Base-by-base conservation (phyloP, 2,113 vertebrate species). In the Romanogobio albipinnatus region DNA sequence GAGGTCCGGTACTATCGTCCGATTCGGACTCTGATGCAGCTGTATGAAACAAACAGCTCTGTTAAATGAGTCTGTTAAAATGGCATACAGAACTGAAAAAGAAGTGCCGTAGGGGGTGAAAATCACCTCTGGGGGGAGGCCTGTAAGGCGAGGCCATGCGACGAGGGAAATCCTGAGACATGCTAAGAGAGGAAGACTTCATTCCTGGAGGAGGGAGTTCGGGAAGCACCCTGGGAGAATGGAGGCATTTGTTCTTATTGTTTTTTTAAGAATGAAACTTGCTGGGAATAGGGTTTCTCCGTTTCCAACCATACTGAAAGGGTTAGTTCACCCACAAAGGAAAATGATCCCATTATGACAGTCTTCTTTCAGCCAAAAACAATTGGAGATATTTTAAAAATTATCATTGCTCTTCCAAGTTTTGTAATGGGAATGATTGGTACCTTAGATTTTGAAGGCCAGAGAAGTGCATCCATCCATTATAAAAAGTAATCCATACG, bases 11-110 rank as follows among this genome's bases (percentile, higher is more conserved):
- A 85, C 90, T 91, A 84, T 85, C 81, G 14, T 95, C 94, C 0
- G 94, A 94, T 53, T 93, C 94, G 0, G 95, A 94, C n/a, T 92
- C 93, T 4, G 94, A 95, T 2, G 81, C 86, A 83, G 92, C 94
- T 95, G 89, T 73, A 11, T 53, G 88, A 70, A 61, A 80, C 8
- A 82, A 14, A 62, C 22, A 17, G 73, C 64, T 45, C 29, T 71
- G 39, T 39, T 64, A 73, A 73, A 58, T 62, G 39, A 51, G 70
- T 61, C 29, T 66, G 49, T 22, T 26, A 29, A 89, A 24, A 62
- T 5, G 22, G 13, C 39, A 24, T 4, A n/a, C 6, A 77, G 22
- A 71, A 22, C 13, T 4, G 53, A n/a, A 43, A 77, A 5, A n/a
- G 0, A 43, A 59, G 53, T 43, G 33, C 3, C 2, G 4, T 71